These are phyloP conservation scores for Gephyroberyx darwinii DNA, from an alignment of 2,797 vertebrate species.

Conservation along the genomic window DNA sequence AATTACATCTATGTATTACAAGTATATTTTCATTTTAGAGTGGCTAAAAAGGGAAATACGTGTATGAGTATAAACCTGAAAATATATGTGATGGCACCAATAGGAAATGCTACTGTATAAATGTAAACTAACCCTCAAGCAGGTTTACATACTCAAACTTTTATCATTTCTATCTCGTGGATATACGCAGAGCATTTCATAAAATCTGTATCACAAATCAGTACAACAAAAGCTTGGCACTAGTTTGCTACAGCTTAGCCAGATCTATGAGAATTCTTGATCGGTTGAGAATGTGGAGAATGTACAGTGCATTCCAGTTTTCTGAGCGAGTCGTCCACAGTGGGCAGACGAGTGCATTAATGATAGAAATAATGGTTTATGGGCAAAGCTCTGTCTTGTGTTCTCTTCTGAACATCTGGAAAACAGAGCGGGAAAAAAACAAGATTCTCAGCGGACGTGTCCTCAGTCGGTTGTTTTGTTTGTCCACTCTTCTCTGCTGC, in stretches of 20 bases:
- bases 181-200: slow-evolving; percentile 56
- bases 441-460: slow-evolving; percentile 69
- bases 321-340: slow-evolving; percentile 61
- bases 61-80: slow-evolving; percentile 56
- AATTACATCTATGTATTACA: slow-evolving; percentile 50
- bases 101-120: slow-evolving; percentile 63
- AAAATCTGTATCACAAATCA: slow-evolving; percentile 64
- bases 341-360: slow-evolving; percentile 69
- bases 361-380: slow-evolving; percentile 72
- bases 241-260: slow-evolving; percentile 56
- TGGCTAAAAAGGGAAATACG: slow-evolving; percentile 61
- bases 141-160: slow-evolving; percentile 45
- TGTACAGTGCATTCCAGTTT: slow-evolving; percentile 63
- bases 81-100: slow-evolving; percentile 71
- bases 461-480: slow-evolving; percentile 72
- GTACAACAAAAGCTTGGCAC: slow-evolving; percentile 64
- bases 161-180: slow-evolving; percentile 43
- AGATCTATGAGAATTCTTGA: slow-evolving; percentile 73
- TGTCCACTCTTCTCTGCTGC: slow-evolving; percentile 63
- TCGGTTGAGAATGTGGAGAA: slow-evolving; percentile 74
- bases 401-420: slow-evolving; percentile 69
- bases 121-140: slow-evolving; percentile 52
- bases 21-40: slow-evolving; percentile 48
- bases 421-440: slow-evolving; percentile 47
- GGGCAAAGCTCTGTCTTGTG: slow-evolving; percentile 58